These are phyloP conservation scores for Scomber scombrus DNA, from an alignment of 2,113 vertebrate species.

Conservation along the genomic window DNA sequence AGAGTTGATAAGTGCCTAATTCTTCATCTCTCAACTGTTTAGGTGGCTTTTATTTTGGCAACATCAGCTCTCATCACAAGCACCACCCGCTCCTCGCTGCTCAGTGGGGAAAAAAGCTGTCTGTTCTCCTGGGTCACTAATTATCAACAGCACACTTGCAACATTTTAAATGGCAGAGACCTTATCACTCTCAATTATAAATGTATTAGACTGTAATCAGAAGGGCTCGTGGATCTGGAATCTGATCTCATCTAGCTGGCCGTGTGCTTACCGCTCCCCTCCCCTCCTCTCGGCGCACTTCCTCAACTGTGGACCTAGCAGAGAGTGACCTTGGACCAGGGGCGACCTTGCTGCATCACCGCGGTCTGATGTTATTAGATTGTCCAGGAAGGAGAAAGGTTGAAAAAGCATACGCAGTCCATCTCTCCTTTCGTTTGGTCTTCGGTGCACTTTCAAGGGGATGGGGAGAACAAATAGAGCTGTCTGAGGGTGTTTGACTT, in stretches of 20 bases:
- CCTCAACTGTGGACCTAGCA: constrained; percentile 53
- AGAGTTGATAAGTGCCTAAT: constrained; percentile 44
- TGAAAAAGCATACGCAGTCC: constrained; percentile 70
- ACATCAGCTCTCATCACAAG: constrained; percentile 63
- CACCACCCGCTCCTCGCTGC: constrained; percentile 19
- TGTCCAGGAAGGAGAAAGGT: constrained; percentile 74
- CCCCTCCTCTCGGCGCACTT: constrained; percentile 22
- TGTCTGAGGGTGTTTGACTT: constrained; percentile 73
- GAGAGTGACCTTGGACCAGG: constrained; percentile 75
- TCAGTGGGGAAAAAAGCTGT: constrained; percentile 14
- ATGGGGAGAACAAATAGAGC: constrained; percentile 68
- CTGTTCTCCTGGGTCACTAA: constrained; percentile 61
- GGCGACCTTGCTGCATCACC: constrained; percentile 76
- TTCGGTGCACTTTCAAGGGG: constrained; percentile 68
- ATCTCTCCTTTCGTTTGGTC: constrained; percentile 59
- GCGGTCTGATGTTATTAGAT: constrained; percentile 80
- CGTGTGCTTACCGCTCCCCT: background rate
- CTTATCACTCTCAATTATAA: constrained; percentile 67
- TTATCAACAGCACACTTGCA: constrained; percentile 63
- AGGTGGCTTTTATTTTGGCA: constrained; percentile 63
- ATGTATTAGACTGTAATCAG: constrained; percentile 55
- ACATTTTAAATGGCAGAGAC: constrained; percentile 53
- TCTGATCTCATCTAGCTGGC: constrained; percentile 48
- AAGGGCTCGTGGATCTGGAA: constrained; percentile 36
- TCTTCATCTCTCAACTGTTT: constrained; percentile 61